Evolutionary conservation across 2,113 vertebrate species (phyloP), one percentile per base, ranked within the genome.

Genomic region (Stigmatopora argus): DNA sequence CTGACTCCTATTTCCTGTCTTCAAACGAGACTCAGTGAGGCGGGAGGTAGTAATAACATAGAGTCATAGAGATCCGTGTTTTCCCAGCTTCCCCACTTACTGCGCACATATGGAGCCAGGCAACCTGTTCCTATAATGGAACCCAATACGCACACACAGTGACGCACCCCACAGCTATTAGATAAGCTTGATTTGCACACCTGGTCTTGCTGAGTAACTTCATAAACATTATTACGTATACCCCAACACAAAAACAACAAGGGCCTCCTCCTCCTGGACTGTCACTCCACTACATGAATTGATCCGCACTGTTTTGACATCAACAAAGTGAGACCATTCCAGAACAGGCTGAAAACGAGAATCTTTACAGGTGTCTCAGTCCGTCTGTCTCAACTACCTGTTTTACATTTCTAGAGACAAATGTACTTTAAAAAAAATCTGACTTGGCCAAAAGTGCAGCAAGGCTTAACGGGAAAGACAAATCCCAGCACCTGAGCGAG

Each of bases 1-100:
- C 88, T 93, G 90, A 78, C 92, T 94, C 92, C 86, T 92, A 94
- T 93, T 96, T 96, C 92, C 92, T 94, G 91, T 88, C 90, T 89
- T 89, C 90, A 93, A 94, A 92, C 92, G 88, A 88, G 81, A 71
- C 74, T 83, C 71, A 78, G 82, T 89, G 92, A 90, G 85, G 89
- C 79, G 71, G 90, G 90, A 89, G 88, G 90, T 83, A 91, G 88
- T 80, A 94, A 93, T 90, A 94, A 94, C 86, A 91, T 80, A 48
- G 79, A 87, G 82, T 71, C 83, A 87, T 61, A 79, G 83, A 90
- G 93, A 93, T 86, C 82, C 87, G 91, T 93, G 82, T 86, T 92
- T 91, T 91, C 88, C 86, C 86, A 87, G 87, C 84, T 86, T 86
- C 81, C 84, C 87, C 66, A 73, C 81, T 83, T 85, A 86, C 85